These are phyloP conservation scores for Heliconius sara DNA, from an alignment of 2,888 invertebrate genomes.

Conservation along the genomic window DNA sequence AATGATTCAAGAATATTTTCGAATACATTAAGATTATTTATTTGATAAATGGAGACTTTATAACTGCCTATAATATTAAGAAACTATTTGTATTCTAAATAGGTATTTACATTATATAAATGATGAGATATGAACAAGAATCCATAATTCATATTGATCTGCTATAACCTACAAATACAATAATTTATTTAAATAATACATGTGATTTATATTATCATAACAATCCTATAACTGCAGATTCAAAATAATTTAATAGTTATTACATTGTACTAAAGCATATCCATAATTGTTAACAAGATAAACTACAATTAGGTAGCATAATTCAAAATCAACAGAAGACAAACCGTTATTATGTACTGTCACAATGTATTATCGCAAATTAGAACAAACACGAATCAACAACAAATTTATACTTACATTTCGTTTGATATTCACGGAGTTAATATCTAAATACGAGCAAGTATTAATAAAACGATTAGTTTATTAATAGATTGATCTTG, in stretches of 20 bases:
- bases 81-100: not conserved
- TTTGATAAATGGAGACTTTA: not conserved
- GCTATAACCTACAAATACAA: not conserved
- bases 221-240: not conserved
- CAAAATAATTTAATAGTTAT: constrained; percentile 11
- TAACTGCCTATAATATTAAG: not conserved
- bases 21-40: not conserved
- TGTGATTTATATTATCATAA: not conserved
- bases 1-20: constrained; percentile 2
- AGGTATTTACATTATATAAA: not conserved
- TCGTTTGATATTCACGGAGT: not conserved
- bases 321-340: not conserved
- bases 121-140: not conserved
- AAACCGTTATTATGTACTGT: not conserved
- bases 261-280: not conserved
- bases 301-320: not conserved
- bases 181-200: too few species aligned
- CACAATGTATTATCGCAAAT: constrained; percentile 13
- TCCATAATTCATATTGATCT: not conserved
- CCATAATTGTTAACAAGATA: not conserved
- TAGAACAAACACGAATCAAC: constrained; percentile 1
- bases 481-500: constrained; percentile 36
- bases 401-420: constrained; percentile 8
- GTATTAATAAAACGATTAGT: constrained; percentile 21
- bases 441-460: constrained; percentile 6